A percentile compares a stretch with the other conserved stretches of the same genome.
phyloP scores from a whole-genome alignment of 2,113 vertebrate species.

The Laticauda laticaudata region DNA sequence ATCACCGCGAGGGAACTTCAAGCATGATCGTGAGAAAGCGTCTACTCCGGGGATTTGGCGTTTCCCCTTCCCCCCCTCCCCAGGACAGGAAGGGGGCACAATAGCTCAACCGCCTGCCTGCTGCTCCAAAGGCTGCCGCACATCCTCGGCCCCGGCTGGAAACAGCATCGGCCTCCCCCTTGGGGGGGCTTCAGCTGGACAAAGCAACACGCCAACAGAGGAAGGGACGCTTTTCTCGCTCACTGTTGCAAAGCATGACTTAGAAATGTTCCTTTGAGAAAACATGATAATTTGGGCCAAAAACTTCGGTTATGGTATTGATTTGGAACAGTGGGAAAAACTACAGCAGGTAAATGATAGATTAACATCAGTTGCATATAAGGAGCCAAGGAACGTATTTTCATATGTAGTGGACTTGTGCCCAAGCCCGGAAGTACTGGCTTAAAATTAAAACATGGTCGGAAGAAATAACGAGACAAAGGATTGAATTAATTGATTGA shows the following conservation, averaged over 20 bases:
- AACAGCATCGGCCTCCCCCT: background rate
- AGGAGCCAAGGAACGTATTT: no score
- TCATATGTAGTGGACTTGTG: no score
- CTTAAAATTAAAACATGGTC: no score
- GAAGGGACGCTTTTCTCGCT: background rate
- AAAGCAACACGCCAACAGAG: background rate
- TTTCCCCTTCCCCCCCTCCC: slow-evolving; percentile 34
- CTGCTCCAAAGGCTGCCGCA: background rate
- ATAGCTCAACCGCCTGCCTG: slow-evolving; percentile 36
- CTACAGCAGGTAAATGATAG: no score
- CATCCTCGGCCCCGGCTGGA: background rate
- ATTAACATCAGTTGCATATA: no score
- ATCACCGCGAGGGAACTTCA: slow-evolving; percentile 37
- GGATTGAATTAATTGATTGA: no score
- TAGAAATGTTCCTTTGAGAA: background rate
- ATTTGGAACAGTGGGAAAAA: no score
- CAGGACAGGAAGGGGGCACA: background rate
- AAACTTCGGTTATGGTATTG: no score
- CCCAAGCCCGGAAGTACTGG: no score
- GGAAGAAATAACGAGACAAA: no score
- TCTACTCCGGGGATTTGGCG: slow-evolving; percentile 36
- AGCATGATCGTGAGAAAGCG: slow-evolving; percentile 54
- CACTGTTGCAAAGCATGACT: background rate
- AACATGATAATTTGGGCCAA: no score
- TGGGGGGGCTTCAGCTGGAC: background rate